Conservation (phyloP, 2,113 vertebrate genomes). For the Acanthisitta chloris region DNA sequence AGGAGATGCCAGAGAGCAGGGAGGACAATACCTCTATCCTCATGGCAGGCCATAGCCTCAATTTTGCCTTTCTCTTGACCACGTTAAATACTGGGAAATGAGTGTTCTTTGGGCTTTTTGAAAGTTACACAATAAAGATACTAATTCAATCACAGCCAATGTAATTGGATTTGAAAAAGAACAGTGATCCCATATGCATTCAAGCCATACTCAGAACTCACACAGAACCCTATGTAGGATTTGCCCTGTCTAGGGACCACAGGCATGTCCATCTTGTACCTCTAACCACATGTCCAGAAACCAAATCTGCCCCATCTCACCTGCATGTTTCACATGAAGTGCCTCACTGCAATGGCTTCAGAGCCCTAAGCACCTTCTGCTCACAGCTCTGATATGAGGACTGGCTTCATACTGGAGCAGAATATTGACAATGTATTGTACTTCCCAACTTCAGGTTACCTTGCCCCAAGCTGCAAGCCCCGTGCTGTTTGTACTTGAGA, state of each 20-base stretch:
- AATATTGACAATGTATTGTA: rapidly evolving
- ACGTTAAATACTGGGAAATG: not conserved
- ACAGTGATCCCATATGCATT: rapidly evolving
- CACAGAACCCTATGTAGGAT: not conserved
- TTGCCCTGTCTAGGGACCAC: not conserved
- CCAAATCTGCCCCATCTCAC: not conserved
- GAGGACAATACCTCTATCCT: not conserved
- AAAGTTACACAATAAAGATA: not conserved
- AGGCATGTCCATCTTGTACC: not conserved
- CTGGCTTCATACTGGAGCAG: not conserved
- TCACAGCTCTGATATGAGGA: not conserved
- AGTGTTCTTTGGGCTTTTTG: not conserved
- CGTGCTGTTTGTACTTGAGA: not conserved
- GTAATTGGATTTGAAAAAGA: not conserved
- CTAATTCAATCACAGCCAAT: not conserved
- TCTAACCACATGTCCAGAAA: not conserved
- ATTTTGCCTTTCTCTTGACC: not conserved
- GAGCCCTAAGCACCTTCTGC: not conserved
- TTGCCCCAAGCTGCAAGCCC: not conserved
- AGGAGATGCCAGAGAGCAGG: not conserved
- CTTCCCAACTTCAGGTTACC: not conserved
- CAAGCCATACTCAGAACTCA: not conserved
- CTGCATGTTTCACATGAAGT: not conserved
- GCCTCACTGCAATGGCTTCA: not conserved
- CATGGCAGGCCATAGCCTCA: not conserved